A percentile compares a stretch with the other conserved stretches of the same genome.
Conservation (phyloP, 2,113 vertebrate genomes). For the Shinisaurus crocodilurus region DNA sequence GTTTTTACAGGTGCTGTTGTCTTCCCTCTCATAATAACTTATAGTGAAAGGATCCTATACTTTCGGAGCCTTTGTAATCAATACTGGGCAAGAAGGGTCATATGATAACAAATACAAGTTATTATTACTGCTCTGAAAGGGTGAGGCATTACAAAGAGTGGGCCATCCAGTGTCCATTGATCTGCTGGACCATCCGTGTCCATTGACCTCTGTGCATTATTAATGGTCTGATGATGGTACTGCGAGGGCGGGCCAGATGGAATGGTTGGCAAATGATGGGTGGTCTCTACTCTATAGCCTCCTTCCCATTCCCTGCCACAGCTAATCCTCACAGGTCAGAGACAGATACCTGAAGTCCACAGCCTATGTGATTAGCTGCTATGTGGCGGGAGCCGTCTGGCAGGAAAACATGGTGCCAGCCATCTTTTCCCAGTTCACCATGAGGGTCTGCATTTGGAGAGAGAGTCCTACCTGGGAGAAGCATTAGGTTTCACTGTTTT, state of each 20-base stretch:
- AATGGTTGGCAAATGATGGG: background rate
- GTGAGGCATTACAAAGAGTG: slow-evolving; percentile 54
- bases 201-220: slow-evolving; percentile 35
- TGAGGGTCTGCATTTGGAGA: background rate
- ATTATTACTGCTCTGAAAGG: slow-evolving; percentile 67
- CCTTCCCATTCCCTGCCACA: background rate
- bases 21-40: background rate
- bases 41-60: background rate
- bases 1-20: background rate
- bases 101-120: slow-evolving; percentile 32
- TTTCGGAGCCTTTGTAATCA: slow-evolving; percentile 11
- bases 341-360: background rate
- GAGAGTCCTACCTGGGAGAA: slow-evolving; percentile 17
- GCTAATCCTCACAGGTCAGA: background rate
- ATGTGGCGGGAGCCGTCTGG: slow-evolving; percentile 1
- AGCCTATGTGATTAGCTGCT: background rate
- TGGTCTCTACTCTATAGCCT: background rate
- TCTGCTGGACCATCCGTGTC: slow-evolving; percentile 29
- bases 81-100: slow-evolving; percentile 17
- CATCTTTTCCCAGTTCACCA: background rate
- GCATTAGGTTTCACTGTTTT: slow-evolving; percentile 10
- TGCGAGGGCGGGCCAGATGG: slow-evolving; percentile 29
- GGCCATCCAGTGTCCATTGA: slow-evolving; percentile 41
- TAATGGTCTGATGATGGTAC: slow-evolving; percentile 14
- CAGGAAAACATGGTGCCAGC: background rate